A percentile compares a stretch with the other conserved stretches of the same genome.
phyloP scores from a whole-genome alignment of 2,888 invertebrate species.

The Pseudeuparius sepicola region DNA sequence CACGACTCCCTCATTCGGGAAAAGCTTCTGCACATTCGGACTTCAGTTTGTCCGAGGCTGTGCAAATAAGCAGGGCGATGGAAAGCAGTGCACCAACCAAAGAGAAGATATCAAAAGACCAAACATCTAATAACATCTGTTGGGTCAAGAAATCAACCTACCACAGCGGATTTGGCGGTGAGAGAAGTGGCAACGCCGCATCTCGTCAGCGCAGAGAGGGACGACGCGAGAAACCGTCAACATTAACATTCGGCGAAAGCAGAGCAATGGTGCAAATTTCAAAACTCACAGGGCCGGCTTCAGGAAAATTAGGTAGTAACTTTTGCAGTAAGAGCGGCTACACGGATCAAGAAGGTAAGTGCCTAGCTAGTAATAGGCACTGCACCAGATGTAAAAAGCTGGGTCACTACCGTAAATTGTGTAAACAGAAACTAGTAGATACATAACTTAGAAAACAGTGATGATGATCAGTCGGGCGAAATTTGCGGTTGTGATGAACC shows the following conservation, averaged over 20 bases:
- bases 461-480: no score
- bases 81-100: conserved; percentile 13
- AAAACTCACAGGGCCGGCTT: no score
- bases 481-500: no score
- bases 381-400: conserved; percentile 5
- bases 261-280: no score
- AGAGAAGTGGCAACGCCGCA: not conserved
- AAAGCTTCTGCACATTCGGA: conserved; percentile 8
- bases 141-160: no score
- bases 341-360: conserved; percentile 7
- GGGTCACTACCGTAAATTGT: conserved; percentile 10
- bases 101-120: conserved; percentile 3
- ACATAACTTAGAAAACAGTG: no score
- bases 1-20: conserved; percentile 12
- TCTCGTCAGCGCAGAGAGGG: conserved; percentile 1
- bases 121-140: no score
- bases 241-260: no score
- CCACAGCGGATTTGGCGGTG: no score
- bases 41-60: conserved; percentile 10
- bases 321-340: no score
- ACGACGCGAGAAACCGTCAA: conserved; percentile 1
- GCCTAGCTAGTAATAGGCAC: conserved; percentile 5
- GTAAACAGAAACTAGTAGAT: conserved; percentile 5
- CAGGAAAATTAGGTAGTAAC: no score
- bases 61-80: conserved; percentile 14